phyloP scores from a whole-genome alignment of 2,113 vertebrate genomes.

The Erythrolamprus reginae region DNA sequence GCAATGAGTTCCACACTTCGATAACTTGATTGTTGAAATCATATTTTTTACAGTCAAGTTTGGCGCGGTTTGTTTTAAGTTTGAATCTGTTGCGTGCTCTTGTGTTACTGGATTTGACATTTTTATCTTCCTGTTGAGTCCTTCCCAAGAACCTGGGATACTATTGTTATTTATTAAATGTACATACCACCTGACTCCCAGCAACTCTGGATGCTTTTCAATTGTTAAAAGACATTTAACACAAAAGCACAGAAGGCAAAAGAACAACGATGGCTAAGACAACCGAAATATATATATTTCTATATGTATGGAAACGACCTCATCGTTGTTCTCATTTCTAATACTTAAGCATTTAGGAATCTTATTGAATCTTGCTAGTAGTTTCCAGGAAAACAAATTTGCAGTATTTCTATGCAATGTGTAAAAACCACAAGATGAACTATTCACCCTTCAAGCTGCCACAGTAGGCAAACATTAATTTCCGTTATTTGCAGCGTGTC shows the following conservation, averaged over 20 bases:
- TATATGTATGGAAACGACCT: not conserved
- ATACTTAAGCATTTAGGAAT: slow-evolving; percentile 8
- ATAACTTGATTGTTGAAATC: no score
- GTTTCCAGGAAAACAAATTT: slow-evolving; percentile 18
- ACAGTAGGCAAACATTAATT: not conserved
- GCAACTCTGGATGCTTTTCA: not conserved
- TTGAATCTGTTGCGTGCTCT: no score
- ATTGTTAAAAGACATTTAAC: not conserved
- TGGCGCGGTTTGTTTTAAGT: no score
- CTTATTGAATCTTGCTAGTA: not conserved
- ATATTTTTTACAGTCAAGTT: no score
- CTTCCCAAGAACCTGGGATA: not conserved
- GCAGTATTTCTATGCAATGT: not conserved
- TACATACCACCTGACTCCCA: not conserved
- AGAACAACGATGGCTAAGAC: not conserved
- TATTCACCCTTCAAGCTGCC: not conserved
- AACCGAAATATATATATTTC: not conserved
- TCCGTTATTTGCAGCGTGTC: not conserved
- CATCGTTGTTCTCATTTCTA: not conserved
- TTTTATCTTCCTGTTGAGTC: not conserved
- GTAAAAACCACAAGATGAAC: not conserved
- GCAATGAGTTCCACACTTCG: no score
- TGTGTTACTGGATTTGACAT: not conserved
- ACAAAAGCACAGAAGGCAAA: not conserved
- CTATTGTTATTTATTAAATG: not conserved